Evolutionary conservation across 2,888 invertebrate species (phyloP).

Genomic region (Lithophane ornitopus): DNA sequence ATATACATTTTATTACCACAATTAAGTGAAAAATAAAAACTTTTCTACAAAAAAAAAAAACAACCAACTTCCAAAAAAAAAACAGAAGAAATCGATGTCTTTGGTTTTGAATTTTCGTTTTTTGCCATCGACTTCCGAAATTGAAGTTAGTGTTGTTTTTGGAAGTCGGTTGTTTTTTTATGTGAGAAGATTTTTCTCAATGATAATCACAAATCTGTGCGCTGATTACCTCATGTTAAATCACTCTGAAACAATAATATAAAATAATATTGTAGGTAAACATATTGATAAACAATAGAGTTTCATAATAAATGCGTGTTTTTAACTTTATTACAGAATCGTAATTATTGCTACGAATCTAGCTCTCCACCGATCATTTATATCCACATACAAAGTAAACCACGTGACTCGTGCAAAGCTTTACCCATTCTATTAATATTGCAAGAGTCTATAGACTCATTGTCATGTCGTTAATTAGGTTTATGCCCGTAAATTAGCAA

Average conservation of each 20-base stretch:
- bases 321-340: background rate
- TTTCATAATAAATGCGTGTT: background rate
- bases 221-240: constrained; percentile 10
- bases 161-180: no score
- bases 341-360: background rate
- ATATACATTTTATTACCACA: no score
- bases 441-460: background rate
- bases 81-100: no score
- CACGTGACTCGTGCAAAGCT: background rate
- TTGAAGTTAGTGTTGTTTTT: no score
- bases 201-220: constrained; percentile 1
- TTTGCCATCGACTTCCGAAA: no score
- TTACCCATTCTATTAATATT: background rate
- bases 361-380: background rate
- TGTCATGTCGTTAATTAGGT: background rate
- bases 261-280: background rate
- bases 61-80: no score
- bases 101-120: no score
- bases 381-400: background rate
- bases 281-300: background rate
- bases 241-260: constrained; percentile 2
- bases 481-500: background rate
- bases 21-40: no score
- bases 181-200: no score
- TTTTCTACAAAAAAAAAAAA: no score